Evolutionary conservation across 2,797 vertebrate species (phyloP), one percentile per base, ranked within the genome.

Genomic region (Poeciliopsis gracilis): DNA sequence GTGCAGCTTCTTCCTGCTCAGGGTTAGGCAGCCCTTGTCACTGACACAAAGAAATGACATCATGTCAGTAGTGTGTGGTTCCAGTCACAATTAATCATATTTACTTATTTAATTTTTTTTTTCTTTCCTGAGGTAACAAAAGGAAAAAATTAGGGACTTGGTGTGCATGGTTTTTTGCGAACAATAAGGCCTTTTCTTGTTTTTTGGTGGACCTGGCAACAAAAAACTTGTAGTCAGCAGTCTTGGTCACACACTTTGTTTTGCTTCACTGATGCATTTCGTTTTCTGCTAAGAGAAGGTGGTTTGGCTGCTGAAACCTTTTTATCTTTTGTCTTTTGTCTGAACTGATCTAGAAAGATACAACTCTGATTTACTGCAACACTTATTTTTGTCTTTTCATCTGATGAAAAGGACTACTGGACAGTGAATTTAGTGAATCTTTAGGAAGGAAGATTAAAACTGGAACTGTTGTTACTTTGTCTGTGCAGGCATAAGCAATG

Each of bases 271-370:
- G 84, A 78, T 82, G 72, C 84, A 84, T 78, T 83, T 81, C 76
- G 61, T 76, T 72, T 78, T 73, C 45, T 74, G 18, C 7, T 67
- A 53, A 76, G 75, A 84, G 67, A 84, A 33, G 75, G 77, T 30
- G 16, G 51, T 61, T 78, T 75, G 81, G 83, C 87, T 90, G 85
- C 88, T 88, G 80, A 88, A 91, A 88, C 84, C 76, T 91, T 93
- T 80, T 51, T 51, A 46, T 23, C 49, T 51, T 53, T 25, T 53
- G 55, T 74, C 70, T 80, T 53, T 25, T 53, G 55, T 74, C 70
- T 80, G 51, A 84, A 80, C 61, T 70, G 74, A 83, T 74, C 72
- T 73, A 75, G 72, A 81, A 75, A 25, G 66, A 80, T 66, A 61
- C 61, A 66, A 74, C 46, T 18, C 72, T 79, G 85, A 90, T 86